Conservation (phyloP, 2,888 invertebrate species). For the Poecilobothrus nobilitatus region DNA sequence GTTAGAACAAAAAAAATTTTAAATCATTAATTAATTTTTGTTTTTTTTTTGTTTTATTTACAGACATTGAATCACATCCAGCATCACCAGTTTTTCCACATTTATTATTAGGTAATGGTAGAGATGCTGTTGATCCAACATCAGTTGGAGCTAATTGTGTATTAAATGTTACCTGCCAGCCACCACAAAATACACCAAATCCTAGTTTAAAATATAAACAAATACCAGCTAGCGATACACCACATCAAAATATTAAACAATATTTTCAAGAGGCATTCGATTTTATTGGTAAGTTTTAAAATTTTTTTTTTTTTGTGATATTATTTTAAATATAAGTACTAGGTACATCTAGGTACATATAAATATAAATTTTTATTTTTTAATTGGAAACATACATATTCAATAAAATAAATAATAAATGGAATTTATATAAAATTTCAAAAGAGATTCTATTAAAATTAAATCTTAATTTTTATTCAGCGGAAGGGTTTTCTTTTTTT, state of each 20-base stretch:
- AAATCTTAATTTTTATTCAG: too few species aligned
- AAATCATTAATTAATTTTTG: slow-evolving; percentile 14
- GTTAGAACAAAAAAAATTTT: too few species aligned
- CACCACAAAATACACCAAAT: slow-evolving; percentile 59
- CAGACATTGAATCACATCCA: slow-evolving; percentile 65
- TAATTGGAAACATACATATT: too few species aligned
- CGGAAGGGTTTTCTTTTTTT: too few species aligned
- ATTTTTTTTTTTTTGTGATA: slow-evolving; percentile 1
- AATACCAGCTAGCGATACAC: slow-evolving; percentile 74
- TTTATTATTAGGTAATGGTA: slow-evolving; percentile 72
- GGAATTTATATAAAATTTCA: too few species aligned
- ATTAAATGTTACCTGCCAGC: slow-evolving; percentile 70
- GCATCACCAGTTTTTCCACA: slow-evolving; percentile 70
- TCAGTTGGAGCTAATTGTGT: slow-evolving; percentile 68
- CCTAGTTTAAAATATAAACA: slow-evolving; percentile 59
- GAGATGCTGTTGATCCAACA: slow-evolving; percentile 65
- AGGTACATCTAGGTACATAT: neutral
- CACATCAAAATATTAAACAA: slow-evolving; percentile 77
- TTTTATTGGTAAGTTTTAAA: slow-evolving; percentile 64
- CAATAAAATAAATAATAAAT: too few species aligned
- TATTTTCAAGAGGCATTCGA: slow-evolving; percentile 81
- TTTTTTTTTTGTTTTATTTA: slow-evolving; percentile 25
- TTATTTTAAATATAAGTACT: neutral
- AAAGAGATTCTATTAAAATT: too few species aligned
- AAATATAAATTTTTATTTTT: neutral